phyloP scores from a whole-genome alignment of 2,888 invertebrate species.

The Lydus trimaculatus region DNA sequence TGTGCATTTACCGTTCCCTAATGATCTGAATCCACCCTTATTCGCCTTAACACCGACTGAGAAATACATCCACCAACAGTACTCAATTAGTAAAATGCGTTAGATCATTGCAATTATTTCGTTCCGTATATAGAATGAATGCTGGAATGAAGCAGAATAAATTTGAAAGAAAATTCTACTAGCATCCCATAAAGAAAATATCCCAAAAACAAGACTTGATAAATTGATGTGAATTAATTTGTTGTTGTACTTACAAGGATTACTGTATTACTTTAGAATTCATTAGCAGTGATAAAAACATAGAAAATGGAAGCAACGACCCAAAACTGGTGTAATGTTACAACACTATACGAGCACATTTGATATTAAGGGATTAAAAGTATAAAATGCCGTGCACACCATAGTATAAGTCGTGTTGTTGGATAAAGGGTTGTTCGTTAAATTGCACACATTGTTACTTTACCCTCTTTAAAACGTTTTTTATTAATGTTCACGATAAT shows the following conservation, averaged over 20 bases:
- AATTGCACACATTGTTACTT: constrained; percentile 35
- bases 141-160: no score
- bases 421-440: constrained; percentile 34
- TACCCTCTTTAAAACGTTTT: constrained; percentile 29
- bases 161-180: not conserved
- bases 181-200: not conserved
- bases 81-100: not conserved
- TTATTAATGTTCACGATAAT: constrained; percentile 36
- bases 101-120: not conserved
- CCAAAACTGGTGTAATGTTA: constrained; percentile 21
- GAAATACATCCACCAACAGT: not conserved
- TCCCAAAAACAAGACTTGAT: not conserved
- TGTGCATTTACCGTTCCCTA: constrained; percentile 19
- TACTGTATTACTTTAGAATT: constrained; percentile 32
- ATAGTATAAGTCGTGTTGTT: constrained; percentile 5
- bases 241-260: constrained; percentile 26
- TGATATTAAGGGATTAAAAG: constrained; percentile 26
- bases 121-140: not conserved
- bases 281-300: constrained; percentile 35
- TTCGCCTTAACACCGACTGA: not conserved
- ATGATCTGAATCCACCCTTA: constrained; percentile 17
- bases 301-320: constrained; percentile 24
- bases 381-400: constrained; percentile 1
- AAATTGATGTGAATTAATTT: constrained; percentile 22
- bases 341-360: constrained; percentile 26